phyloP scores from a whole-genome alignment of 2,797 vertebrate genomes.

The Diglossa cyanea region DNA sequence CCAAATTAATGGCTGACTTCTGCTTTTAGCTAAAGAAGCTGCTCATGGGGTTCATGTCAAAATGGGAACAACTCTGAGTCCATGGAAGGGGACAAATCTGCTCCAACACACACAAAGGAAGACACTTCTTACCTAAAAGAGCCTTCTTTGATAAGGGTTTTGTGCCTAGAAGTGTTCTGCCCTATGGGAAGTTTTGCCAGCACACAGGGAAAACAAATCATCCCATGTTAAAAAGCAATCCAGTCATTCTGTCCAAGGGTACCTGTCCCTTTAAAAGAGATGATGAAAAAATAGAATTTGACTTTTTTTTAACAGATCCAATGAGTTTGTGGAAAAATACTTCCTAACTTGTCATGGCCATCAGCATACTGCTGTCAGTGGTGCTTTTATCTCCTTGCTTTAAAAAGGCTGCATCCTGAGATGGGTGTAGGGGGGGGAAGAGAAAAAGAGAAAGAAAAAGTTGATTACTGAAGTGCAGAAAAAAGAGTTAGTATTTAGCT shows the following conservation, averaged over 20 bases:
- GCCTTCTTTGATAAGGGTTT: neutral
- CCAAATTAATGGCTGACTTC: neutral
- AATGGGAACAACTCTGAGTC: neutral
- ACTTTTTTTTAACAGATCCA: neutral
- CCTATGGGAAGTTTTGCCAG: neutral
- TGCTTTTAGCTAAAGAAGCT: neutral
- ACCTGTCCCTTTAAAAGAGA: neutral
- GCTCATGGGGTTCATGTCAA: neutral
- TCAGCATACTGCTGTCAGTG: conserved; percentile 28
- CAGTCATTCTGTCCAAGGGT: neutral
- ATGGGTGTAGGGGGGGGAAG: neutral
- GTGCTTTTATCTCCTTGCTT: conserved; percentile 29
- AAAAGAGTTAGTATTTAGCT: conserved; percentile 43
- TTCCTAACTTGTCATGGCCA: neutral
- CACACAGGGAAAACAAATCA: neutral
- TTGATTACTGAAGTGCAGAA: conserved; percentile 27
- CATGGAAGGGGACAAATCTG: neutral
- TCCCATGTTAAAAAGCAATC: neutral
- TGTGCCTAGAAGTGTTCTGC: neutral
- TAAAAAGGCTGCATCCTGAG: conserved; percentile 24
- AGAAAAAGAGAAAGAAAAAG: neutral
- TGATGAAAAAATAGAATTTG: neutral
- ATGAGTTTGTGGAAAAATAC: conserved; percentile 1
- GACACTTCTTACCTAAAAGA: neutral
- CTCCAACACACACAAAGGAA: neutral